Evolutionary conservation across 2,888 invertebrate genomes (phyloP).

Genomic region (Torymus auratus): DNA sequence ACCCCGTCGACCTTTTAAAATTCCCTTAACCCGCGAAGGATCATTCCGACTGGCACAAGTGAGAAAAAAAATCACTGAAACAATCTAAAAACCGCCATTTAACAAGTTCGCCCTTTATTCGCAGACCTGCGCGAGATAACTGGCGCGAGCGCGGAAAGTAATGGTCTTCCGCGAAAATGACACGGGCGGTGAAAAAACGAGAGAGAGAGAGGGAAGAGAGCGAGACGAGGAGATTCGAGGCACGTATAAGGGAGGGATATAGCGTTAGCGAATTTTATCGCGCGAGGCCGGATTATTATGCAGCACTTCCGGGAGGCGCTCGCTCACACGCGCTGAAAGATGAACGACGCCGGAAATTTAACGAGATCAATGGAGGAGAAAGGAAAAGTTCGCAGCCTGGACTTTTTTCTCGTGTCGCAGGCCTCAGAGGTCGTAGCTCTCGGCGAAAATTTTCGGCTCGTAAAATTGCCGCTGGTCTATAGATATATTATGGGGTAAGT

Average conservation of each 20-base stretch:
- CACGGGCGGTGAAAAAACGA: conserved; percentile 1
- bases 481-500: background rate
- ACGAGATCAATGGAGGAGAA: conserved; percentile 49
- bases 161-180: conserved; percentile 44
- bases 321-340: conserved; percentile 21
- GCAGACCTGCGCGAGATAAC: conserved; percentile 1
- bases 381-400: conserved; percentile 26
- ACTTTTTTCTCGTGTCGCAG: conserved; percentile 23
- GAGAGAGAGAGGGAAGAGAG: background rate
- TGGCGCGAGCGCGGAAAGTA: conserved; percentile 40
- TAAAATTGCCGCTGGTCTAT: background rate
- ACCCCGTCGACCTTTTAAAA: no score
- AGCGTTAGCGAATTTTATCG: conserved; percentile 41
- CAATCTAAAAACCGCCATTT: background rate
- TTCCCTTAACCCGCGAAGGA: no score
- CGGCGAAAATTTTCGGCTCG: background rate
- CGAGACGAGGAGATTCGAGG: conserved; percentile 3
- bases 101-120: conserved; percentile 8
- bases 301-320: conserved; percentile 23
- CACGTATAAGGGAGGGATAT: conserved; percentile 19
- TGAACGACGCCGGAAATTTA: conserved; percentile 45
- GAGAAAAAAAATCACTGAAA: no score
- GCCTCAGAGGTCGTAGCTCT: background rate
- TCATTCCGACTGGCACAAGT: no score
- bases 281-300: conserved; percentile 41